Base-by-base conservation (phyloP, 2,113 vertebrate species). In the Trichomycterus rosablanca region DNA sequence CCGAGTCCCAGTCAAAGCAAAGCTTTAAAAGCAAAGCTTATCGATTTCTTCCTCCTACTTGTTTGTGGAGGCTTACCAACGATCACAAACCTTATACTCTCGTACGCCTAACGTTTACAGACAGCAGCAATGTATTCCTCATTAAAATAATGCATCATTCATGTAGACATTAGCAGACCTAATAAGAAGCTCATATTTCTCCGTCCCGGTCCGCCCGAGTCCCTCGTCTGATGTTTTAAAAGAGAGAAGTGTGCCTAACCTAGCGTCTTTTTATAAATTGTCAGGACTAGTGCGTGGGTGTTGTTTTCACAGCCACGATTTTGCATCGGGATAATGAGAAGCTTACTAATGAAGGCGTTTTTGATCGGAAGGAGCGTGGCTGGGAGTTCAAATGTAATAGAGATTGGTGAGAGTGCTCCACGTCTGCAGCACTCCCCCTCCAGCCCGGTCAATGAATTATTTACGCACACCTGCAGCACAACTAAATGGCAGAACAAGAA, bases 401-500 rank as follows among this genome's bases (percentile, higher is more conserved):
- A 59, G 34, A 66, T 45, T 51, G 59, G 65, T 52, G 52, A 48
- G 53, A 69, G 40, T 6, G 48, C 45, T 70, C 58, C 54, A 42
- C 55, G 56, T 72, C 57, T 61, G 49, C 35, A 50, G 60, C 40
- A 49, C 58, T 44, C 42, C 44, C 49, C 55, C 54, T 54, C 32
- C 45, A 74, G 59, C 56, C 34, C 55, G 48, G 55, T 7, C 45
- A 59, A 74, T 73, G n/a, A 76, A 72, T 76, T 63, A 70, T 76
- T 74, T 58, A 73, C 54, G 23, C 30, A 39, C 53, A 64, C 62
- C 62, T 71, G 20, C 49, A 62, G 48, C 49, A 43, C 63, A 67
- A 59, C 60, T 59, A 57, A 69, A 61, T 51, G 46, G 30, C 30
- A 63, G 54, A 59, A 51, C 44, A 57, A 54, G 18, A 56, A 58